Base-by-base conservation (phyloP, 2,888 invertebrate genomes). In the Harpagoxenus sublaevis region DNA sequence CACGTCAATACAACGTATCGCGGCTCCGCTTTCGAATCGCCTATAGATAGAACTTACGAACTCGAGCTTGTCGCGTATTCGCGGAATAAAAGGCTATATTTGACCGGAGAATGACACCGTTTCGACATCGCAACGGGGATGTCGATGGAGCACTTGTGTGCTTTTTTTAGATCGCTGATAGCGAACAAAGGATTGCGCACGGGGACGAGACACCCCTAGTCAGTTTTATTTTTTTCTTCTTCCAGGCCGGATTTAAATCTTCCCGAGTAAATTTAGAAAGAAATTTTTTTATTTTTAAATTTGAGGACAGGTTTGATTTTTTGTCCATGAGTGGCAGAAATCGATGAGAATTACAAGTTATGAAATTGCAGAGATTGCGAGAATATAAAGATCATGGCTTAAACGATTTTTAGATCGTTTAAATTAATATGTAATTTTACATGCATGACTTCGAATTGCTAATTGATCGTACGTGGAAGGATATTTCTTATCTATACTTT, bases 1-100 rank as follows among this genome's bases (percentile, higher is more conserved):
- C 85, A 85, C 83, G 86, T 86, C 85, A 74, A 85, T 86, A 85
- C 83, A 84, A 88, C 86, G 84, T 87, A 89, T 91, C 88, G 83
- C 57, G 65, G 78, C 78, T 62, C 88, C 86, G 77, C 83, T 88
- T 86, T 88, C 70, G 84, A 81, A 82, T 81, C 68, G 88, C 77
- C 88, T 90, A 89, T 91, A 90, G 82, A 87, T 74, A 77, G 83
- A 62, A 73, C 60, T 66, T 60, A 53, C 57, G 63, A 68, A 74
- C 81, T 28, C 62, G 48, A 62, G 66, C 73, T 71, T 39, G 39
- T 18, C 48, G 71, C 73, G 28, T 81, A 81, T 81, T 81, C 79
- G 60, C 48, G n/a, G 79, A 71, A 71, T 12, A 48, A 31, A 31
- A 8, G 18, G 73, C 79, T 81, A 81, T 81, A 81, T 81, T 73